Conservation (phyloP, 1,140 invertebrate species). For the Rhizoglyphus robini region DNA sequence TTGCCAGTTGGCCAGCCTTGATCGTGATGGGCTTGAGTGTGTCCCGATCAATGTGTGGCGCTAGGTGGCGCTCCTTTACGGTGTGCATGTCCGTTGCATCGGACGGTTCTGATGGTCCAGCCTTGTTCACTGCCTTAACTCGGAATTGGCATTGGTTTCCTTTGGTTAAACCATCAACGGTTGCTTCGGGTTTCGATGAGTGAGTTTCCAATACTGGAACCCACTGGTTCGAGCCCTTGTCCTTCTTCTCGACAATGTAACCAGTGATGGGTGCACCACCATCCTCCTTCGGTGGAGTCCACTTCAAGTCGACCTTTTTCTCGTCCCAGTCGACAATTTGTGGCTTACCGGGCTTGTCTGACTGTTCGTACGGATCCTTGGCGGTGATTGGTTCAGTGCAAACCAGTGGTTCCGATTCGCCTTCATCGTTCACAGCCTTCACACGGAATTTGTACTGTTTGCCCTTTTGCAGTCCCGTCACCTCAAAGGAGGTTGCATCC, state of each 20-base stretch:
- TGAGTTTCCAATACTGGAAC: slow-evolving; percentile 39
- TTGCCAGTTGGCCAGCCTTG: slow-evolving; percentile 76
- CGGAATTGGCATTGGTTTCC: slow-evolving; percentile 94
- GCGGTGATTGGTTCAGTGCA: slow-evolving; percentile 77
- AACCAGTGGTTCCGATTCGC: slow-evolving; percentile 79
- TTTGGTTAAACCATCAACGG: slow-evolving; percentile 76
- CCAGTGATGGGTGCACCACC: slow-evolving; percentile 76
- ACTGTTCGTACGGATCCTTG: slow-evolving; percentile 83
- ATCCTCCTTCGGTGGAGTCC: slow-evolving; percentile 79
- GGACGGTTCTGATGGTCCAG: slow-evolving; percentile 80
- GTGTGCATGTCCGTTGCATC: slow-evolving; percentile 24
- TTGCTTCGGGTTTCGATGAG: slow-evolving; percentile 63
- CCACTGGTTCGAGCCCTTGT: slow-evolving; percentile 72
- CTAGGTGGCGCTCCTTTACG: slow-evolving; percentile 19
- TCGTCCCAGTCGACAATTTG: slow-evolving; percentile 84
- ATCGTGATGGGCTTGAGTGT: slow-evolving; percentile 17
- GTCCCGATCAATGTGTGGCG: slow-evolving; percentile 19
- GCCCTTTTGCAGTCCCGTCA: slow-evolving; percentile 68
- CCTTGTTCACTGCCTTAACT: slow-evolving; percentile 90
- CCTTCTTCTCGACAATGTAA: slow-evolving; percentile 90
- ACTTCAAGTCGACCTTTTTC: slow-evolving; percentile 80
- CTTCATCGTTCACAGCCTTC: slow-evolving; percentile 94
- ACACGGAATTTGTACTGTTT: slow-evolving; percentile 94
- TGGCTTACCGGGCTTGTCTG: slow-evolving; percentile 74
- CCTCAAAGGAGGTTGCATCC: slow-evolving; percentile 72